Evolutionary conservation across 2,797 vertebrate genomes (phyloP).

Genomic region (Microhierax caerulescens): DNA sequence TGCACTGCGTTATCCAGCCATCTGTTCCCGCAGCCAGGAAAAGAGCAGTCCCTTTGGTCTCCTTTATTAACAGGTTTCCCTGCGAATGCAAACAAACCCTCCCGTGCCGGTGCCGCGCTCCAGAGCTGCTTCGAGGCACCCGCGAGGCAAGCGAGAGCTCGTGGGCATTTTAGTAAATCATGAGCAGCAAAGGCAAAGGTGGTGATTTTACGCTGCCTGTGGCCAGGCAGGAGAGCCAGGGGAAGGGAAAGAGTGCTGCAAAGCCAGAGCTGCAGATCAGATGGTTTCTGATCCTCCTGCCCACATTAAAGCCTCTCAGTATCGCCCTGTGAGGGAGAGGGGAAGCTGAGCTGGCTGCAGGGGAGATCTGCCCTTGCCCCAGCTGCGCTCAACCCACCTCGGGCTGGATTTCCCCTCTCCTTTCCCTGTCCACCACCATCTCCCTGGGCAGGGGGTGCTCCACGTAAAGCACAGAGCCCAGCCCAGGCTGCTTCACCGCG

Average conservation of each 20-base stretch:
- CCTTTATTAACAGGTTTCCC: slow-evolving; percentile 52
- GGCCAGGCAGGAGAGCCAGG: background rate
- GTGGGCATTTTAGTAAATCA: background rate
- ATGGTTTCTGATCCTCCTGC: background rate
- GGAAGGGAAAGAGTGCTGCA: background rate
- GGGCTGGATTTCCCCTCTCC: background rate
- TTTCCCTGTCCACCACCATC: rapidly evolving
- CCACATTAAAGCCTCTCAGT: rapidly evolving
- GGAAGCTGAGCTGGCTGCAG: background rate
- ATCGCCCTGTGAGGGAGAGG: rapidly evolving
- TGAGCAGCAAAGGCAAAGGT: background rate
- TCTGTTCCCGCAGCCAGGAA: slow-evolving; percentile 25
- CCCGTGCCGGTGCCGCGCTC: rapidly evolving
- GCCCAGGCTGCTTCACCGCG: rapidly evolving
- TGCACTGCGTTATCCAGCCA: background rate
- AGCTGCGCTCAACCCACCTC: rapidly evolving
- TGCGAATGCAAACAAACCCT: slow-evolving; percentile 49
- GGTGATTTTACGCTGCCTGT: background rate
- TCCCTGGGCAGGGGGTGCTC: background rate
- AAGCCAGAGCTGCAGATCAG: background rate
- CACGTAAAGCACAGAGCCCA: background rate
- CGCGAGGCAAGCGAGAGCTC: background rate
- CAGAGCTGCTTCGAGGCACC: background rate
- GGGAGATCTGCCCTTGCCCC: rapidly evolving
- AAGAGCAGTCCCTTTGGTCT: slow-evolving; percentile 51